Percentiles rank a stretch among this genome's conserved stretches.
Evolutionary conservation across 2,888 invertebrate species (phyloP).

Genomic region (Isotomurus palustris): DNA sequence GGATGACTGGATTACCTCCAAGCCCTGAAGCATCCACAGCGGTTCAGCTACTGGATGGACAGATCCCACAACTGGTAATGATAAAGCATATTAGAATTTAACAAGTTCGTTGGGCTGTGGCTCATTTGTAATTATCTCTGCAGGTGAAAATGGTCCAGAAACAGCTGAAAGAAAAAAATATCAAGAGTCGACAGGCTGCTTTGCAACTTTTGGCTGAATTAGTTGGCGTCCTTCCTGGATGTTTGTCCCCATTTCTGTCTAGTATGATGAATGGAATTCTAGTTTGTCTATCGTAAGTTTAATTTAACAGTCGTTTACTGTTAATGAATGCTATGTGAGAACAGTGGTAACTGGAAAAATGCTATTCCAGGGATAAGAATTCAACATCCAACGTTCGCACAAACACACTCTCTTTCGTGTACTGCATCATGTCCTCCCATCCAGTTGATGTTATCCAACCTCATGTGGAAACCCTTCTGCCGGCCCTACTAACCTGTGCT

Average conservation of each 20-base stretch:
- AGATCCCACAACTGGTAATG: constrained; percentile 43
- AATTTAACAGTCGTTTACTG: neutral
- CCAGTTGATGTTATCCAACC: constrained; percentile 72
- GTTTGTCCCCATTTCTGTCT: constrained; percentile 43
- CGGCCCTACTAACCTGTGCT: constrained; percentile 82
- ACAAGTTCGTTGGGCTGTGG: neutral
- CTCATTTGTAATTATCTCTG: neutral
- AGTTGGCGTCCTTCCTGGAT: constrained; percentile 70
- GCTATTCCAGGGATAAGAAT: constrained; percentile 67
- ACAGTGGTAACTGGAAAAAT: neutral
- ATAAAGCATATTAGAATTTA: neutral
- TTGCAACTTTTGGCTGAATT: constrained; percentile 86
- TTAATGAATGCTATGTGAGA: neutral
- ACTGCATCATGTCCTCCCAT: constrained; percentile 75
- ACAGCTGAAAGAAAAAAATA: constrained; percentile 77
- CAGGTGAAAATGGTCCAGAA: constrained; percentile 79
- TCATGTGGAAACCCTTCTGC: constrained; percentile 71
- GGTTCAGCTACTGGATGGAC: constrained; percentile 43
- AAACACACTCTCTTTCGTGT: constrained; percentile 87
- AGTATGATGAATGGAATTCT: constrained; percentile 51
- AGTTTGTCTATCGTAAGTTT: constrained; percentile 65
- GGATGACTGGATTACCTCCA: constrained; percentile 69
- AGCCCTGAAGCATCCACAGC: constrained; percentile 60
- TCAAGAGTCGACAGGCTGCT: constrained; percentile 86
- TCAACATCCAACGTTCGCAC: constrained; percentile 98